These are phyloP conservation scores for Porites australiensis DNA, from an alignment of 64 coral and sea anemone species.

Conservation along the genomic window DNA sequence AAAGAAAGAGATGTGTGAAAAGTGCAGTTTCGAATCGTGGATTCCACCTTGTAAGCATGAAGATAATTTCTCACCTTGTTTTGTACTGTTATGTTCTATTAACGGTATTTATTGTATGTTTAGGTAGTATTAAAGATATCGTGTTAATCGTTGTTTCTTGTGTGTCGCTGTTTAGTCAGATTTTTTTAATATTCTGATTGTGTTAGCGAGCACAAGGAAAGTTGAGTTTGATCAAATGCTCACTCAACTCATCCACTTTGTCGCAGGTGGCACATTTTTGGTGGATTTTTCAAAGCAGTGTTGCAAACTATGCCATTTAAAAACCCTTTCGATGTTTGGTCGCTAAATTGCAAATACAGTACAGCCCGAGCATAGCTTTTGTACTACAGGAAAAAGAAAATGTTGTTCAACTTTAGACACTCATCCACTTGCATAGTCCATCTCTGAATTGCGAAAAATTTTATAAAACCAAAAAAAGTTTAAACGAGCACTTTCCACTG, in stretches of 20 bases:
- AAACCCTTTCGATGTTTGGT: background rate
- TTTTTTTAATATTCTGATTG: too few species aligned
- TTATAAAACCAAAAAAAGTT: conserved; percentile 12
- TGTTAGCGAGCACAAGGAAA: too few species aligned
- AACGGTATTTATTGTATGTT: too few species aligned
- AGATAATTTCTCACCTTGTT: too few species aligned
- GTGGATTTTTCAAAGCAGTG: background rate
- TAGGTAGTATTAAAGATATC: too few species aligned
- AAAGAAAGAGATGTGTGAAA: background rate
- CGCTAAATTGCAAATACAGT: background rate
- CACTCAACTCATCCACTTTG: background rate
- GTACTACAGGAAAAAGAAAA: background rate
- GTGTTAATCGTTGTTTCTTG: too few species aligned
- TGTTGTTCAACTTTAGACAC: background rate
- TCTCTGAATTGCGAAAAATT: background rate
- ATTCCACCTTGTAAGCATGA: too few species aligned
- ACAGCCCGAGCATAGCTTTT: background rate
- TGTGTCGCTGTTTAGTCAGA: too few species aligned
- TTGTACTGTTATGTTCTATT: too few species aligned
- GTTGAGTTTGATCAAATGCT: too few species aligned
- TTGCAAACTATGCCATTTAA: conserved; percentile 2
- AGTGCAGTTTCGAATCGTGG: too few species aligned
- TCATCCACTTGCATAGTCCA: background rate
- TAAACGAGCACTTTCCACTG: background rate
- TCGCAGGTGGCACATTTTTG: background rate